These are phyloP conservation scores for Karalla daura DNA, from an alignment of 2,797 vertebrate species.

Conservation along the genomic window DNA sequence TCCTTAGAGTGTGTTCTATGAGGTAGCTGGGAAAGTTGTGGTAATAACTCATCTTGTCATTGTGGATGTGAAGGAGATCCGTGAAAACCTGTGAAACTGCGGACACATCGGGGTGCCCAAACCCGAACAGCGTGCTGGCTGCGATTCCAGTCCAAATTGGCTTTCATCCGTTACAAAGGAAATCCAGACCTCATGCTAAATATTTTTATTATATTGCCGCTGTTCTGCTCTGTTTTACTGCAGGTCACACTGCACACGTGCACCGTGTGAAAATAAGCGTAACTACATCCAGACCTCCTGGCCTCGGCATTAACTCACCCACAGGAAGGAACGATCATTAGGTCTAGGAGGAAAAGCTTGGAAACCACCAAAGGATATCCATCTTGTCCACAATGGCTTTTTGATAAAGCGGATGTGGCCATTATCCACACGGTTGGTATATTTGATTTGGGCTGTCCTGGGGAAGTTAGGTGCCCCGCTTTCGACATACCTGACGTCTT, in stretches of 20 bases:
- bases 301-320: conserved; percentile 20
- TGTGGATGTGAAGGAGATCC: conserved; percentile 17
- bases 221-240: not conserved
- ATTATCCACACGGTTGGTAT: conserved; percentile 26
- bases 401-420: conserved; percentile 40
- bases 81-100: conserved; percentile 10
- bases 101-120: conserved; percentile 19
- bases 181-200: not conserved
- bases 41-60: not conserved
- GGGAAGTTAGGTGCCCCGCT: conserved; percentile 3
- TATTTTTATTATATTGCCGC: not conserved
- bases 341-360: conserved; percentile 28
- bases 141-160: not conserved
- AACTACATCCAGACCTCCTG: conserved; percentile 40
- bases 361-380: conserved; percentile 39
- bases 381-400: conserved; percentile 48
- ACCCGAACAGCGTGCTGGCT: conserved; percentile 14
- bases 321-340: conserved; percentile 44
- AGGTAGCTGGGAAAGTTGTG: not conserved
- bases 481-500: conserved; percentile 15
- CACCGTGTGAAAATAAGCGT: conserved; percentile 6
- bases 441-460: conserved; percentile 53
- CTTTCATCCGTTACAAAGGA: not conserved
- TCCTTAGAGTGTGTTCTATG: not conserved
- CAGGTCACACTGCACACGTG: not conserved